These are phyloP conservation scores for Pentamera pediparva DNA, from an alignment of 53 echinoderm and acorn worm species.

Conservation along the genomic window DNA sequence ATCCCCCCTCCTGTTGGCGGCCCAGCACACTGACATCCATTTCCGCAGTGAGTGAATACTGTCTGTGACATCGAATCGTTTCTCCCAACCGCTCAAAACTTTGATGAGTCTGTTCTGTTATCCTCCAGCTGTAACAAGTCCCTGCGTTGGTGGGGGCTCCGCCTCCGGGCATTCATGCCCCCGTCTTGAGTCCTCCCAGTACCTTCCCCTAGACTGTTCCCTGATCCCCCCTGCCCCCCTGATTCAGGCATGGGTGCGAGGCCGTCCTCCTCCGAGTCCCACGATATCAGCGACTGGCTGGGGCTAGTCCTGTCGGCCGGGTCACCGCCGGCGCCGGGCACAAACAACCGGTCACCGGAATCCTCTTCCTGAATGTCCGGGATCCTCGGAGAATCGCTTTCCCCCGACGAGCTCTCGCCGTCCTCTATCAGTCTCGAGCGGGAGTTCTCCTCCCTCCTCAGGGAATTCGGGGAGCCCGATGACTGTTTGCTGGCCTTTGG, in stretches of 20 bases:
- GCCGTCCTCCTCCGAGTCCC: constrained; percentile 21
- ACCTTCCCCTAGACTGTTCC: neutral
- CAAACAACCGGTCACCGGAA: constrained; percentile 1
- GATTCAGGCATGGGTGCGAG: neutral
- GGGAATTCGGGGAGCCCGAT: constrained; percentile 18
- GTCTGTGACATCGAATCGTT: no score
- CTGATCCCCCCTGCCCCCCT: neutral
- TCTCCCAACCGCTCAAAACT: no score
- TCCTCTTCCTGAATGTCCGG: neutral
- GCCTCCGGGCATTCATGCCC: neutral
- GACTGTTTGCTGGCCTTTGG: constrained; percentile 3
- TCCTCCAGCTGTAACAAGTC: no score
- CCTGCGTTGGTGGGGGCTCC: neutral
- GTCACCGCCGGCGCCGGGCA: neutral
- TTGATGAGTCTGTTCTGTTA: neutral
- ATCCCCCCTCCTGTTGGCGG: no score
- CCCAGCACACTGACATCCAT: no score
- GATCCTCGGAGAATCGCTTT: constrained; percentile 13
- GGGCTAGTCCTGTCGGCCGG: constrained; percentile 3
- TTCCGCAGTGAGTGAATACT: no score
- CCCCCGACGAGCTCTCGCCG: constrained; percentile 13
- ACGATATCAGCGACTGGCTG: constrained; percentile 2
- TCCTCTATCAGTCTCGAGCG: constrained; percentile 17
- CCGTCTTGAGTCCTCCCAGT: neutral
- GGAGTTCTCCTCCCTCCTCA: constrained; percentile 25